These are phyloP conservation scores for Dipodomys stephensi DNA, from an alignment of 2,113 vertebrate species.

Conservation along the genomic window DNA sequence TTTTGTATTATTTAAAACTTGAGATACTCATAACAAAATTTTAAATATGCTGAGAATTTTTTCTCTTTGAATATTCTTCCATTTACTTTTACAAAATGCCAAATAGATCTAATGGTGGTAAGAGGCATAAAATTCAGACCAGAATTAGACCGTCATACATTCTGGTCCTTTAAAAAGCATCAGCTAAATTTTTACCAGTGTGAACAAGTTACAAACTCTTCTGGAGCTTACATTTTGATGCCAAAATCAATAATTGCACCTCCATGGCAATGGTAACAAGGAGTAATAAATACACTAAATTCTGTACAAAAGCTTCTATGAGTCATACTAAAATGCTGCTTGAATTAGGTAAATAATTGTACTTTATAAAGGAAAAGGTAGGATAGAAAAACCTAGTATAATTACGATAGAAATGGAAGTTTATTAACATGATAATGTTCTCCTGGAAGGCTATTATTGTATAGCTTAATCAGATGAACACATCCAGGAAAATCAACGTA, in stretches of 20 bases:
- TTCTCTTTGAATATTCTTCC: constrained; percentile 23
- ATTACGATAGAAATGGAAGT: constrained; percentile 68
- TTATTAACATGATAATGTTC: constrained; percentile 67
- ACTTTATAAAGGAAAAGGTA: constrained; percentile 38
- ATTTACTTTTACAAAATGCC: constrained; percentile 8
- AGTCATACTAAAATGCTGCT: constrained; percentile 71
- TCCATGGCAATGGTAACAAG: constrained; percentile 49
- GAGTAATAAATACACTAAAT: constrained; percentile 77
- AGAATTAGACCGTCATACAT: neutral
- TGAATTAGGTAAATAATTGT: constrained; percentile 72
- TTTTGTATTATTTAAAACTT: neutral
- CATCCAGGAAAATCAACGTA: constrained; percentile 24
- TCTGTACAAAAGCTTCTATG: constrained; percentile 78
- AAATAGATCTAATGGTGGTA: constrained; percentile 5
- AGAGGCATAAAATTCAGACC: constrained; percentile 13
- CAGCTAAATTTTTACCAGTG: constrained; percentile 47
- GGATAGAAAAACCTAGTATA: constrained; percentile 52
- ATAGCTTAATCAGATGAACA: constrained; percentile 26
- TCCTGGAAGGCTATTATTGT: constrained; percentile 27
- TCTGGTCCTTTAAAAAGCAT: constrained; percentile 11
- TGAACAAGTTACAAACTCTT: constrained; percentile 58
- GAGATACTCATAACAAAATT: neutral
- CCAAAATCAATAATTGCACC: constrained; percentile 76
- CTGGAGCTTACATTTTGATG: constrained; percentile 59
- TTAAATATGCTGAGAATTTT: neutral